Evolutionary conservation across 1,140 invertebrate genomes (phyloP), one percentile per base, ranked within the genome.

Genomic region (Drosophila cardini): DNA sequence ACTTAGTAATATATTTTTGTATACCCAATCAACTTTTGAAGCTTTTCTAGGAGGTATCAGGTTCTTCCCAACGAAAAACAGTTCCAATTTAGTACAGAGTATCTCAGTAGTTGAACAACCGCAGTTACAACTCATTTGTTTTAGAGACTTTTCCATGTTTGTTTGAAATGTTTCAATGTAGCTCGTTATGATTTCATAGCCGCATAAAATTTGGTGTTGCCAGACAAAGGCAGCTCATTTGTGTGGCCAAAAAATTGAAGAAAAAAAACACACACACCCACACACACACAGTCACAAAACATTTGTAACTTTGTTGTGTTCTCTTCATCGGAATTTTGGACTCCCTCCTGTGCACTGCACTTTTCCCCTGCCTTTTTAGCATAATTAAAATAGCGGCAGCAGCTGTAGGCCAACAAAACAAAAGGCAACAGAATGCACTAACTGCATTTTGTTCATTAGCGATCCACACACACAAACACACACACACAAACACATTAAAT

Each of bases 371-470:
- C 48, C 4, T 34, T 2, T 40, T 42, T 13, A 50, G 48, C 71
- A 73, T 73, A 69, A 73, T 69, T 73, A 69, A 73, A 73, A 73
- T 64, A 61, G 56, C 46, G 55, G 55, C 71, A 73, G 43, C 63
- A 43, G 63, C 70, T 67, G 70, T 65, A 68, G 38, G 70, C 46
- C 70, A 72, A 60, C 53, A 58, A 15, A 11, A 40, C 38, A 71
- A 63, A 71, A 71, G 58, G 68, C 70, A 72, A 67, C 70, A 72
- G 60, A 73, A 53, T 69, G 64, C 50, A 69, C 64, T 61, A 69
- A 73, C 71, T 73, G 64, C 48, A 61, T 73, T 69, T 61, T 46
- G 64, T 73, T 73, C 71, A 73, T 73, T 73, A 73, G 64, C 64
- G 71, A 55, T 61, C 64, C 48, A 53, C 30, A 60, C 55, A 72